Evolutionary conservation across 2,888 invertebrate genomes (phyloP).

Genomic region (Ceriagrion tenellum): DNA sequence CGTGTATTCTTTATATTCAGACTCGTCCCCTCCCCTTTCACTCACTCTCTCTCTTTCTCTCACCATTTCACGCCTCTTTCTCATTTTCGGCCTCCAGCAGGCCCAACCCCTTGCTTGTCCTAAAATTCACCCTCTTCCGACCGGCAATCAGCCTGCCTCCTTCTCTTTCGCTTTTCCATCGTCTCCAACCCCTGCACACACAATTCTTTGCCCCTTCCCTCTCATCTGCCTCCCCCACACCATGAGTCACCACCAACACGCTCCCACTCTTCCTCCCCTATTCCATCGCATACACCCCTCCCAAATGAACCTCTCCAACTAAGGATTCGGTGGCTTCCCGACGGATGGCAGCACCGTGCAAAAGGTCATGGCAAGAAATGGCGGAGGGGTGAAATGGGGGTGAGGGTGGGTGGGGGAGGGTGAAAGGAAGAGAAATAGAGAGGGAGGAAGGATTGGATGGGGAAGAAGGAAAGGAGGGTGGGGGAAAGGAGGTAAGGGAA

Average conservation of each 20-base stretch:
- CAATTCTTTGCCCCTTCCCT: background rate
- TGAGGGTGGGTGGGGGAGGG: background rate
- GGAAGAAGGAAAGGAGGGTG: background rate
- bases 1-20: background rate
- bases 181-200: background rate
- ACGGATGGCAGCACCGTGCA: constrained; percentile 61
- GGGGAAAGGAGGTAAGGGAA: background rate
- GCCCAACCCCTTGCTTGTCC: background rate
- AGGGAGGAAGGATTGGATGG: background rate
- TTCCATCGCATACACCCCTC: constrained; percentile 43
- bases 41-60: background rate
- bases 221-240: too few species aligned
- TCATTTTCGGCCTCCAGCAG: background rate
- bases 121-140: background rate
- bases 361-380: constrained; percentile 42
- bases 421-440: background rate
- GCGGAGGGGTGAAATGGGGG: background rate
- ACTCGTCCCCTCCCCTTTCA: background rate
- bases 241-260: too few species aligned
- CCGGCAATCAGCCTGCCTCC: background rate
- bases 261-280: background rate
- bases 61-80: background rate
- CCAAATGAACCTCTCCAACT: constrained; percentile 57
- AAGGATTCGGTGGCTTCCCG: constrained; percentile 56
- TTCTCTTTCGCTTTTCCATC: background rate